Conservation (phyloP, 2,113 vertebrate species). For the Aplodontia rufa region DNA sequence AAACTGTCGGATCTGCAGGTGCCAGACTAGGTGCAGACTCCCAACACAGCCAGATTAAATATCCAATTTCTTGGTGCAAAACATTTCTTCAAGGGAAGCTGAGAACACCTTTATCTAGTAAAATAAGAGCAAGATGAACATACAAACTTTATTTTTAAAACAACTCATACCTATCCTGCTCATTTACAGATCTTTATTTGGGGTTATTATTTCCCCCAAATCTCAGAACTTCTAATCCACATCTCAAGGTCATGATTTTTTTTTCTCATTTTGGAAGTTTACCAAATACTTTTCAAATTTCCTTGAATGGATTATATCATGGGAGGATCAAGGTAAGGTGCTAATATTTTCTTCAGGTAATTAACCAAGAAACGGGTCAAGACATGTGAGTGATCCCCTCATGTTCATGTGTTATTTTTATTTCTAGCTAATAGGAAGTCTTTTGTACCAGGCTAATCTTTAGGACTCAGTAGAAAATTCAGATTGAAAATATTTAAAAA, state of each 20-base stretch:
- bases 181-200: neutral
- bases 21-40: constrained; percentile 27
- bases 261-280: constrained; percentile 26
- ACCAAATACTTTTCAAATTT: constrained; percentile 11
- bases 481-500: neutral
- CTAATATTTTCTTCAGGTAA: neutral
- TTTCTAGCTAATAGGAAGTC: neutral
- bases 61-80: constrained; percentile 40
- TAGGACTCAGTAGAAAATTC: neutral
- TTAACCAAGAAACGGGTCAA: neutral
- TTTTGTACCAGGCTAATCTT: neutral
- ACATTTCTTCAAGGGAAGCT: neutral
- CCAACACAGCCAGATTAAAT: constrained; percentile 16
- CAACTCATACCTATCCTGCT: neutral
- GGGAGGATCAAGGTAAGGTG: neutral
- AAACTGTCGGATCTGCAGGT: constrained; percentile 36
- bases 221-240: neutral
- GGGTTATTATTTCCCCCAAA: neutral
- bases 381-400: neutral
- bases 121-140: neutral
- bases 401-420: neutral
- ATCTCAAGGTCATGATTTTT: constrained; percentile 19
- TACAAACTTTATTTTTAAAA: neutral
- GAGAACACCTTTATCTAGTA: constrained; percentile 26
- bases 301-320: neutral